Conservation (phyloP, 2,888 invertebrate genomes). For the Acleris holmiana region DNA sequence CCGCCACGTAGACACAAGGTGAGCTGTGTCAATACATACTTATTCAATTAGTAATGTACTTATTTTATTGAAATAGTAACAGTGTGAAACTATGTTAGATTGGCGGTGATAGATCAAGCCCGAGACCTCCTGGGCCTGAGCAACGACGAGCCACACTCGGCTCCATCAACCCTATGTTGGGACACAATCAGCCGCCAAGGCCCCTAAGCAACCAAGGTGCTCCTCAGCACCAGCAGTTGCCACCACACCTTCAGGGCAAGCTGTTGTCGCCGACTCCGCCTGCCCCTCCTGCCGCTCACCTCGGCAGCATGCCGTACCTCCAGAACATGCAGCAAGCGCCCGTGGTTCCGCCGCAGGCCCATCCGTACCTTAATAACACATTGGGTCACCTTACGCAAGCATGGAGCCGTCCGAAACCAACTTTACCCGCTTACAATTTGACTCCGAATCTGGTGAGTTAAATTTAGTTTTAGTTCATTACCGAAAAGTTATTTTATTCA, state of each 20-base stretch:
- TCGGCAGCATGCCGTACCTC: constrained; percentile 73
- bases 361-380: constrained; percentile 54
- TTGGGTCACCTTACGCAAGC: constrained; percentile 57
- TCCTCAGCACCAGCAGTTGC: constrained; percentile 47
- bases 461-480: background rate
- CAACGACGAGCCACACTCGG: constrained; percentile 62
- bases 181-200: constrained; percentile 41
- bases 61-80: background rate
- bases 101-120: constrained; percentile 66
- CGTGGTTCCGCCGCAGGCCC: constrained; percentile 49
- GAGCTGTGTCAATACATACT: constrained; percentile 15
- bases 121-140: constrained; percentile 59
- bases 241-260: constrained; percentile 57
- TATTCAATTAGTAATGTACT: background rate
- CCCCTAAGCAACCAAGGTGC: constrained; percentile 53
- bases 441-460: constrained; percentile 65
- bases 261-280: constrained; percentile 46
- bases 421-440: constrained; percentile 64
- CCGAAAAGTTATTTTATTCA: background rate
- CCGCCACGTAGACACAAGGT: constrained; percentile 81
- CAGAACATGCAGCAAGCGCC: constrained; percentile 56
- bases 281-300: constrained; percentile 47
- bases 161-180: constrained; percentile 43
- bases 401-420: constrained; percentile 67
- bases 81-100: constrained; percentile 46